Percentiles rank a stretch among this genome's conserved stretches.
phyloP scores from a whole-genome alignment of 92 coral and sea anemone genomes.

The Ricordea florida region DNA sequence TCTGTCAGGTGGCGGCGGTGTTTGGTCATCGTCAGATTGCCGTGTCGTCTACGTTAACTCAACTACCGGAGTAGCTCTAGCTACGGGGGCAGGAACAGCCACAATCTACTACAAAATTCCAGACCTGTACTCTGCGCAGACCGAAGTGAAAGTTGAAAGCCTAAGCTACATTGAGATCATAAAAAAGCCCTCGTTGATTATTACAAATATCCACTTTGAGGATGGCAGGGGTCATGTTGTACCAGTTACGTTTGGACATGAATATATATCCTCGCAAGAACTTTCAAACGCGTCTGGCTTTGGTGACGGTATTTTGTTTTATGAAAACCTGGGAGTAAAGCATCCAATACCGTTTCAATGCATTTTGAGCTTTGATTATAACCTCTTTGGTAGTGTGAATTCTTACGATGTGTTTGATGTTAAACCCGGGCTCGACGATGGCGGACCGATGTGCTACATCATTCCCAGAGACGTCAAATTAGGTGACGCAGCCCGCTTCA shows the following conservation, averaged over 20 bases:
- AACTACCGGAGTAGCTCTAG: constrained; percentile 81
- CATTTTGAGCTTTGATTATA: constrained; percentile 52
- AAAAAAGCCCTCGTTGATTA: constrained; percentile 35
- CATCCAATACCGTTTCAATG: constrained; percentile 58
- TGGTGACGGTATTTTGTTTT: constrained; percentile 60
- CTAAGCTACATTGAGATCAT: constrained; percentile 59
- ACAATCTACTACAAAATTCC: constrained; percentile 86
- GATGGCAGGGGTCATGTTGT: constrained; percentile 67
- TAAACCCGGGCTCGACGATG: constrained; percentile 68
- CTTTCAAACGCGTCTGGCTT: constrained; percentile 25
- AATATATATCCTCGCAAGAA: constrained; percentile 39
- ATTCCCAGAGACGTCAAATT: constrained; percentile 51
- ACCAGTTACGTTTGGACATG: constrained; percentile 70
- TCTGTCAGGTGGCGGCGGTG: constrained; percentile 75
- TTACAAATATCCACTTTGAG: constrained; percentile 59
- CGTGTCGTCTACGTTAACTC: constrained; percentile 74
- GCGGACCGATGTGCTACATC: constrained; percentile 80
- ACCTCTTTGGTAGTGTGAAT: constrained; percentile 43
- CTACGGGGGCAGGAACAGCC: constrained; percentile 83
- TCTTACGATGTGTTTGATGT: constrained; percentile 73
- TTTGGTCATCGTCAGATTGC: constrained; percentile 93
- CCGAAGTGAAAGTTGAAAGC: constrained; percentile 87
- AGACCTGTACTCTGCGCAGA: constrained; percentile 77
- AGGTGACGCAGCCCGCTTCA: constrained; percentile 49
- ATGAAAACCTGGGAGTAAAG: constrained; percentile 60